Conservation (phyloP, 2,888 invertebrate species). For the Acronicta alni region DNA sequence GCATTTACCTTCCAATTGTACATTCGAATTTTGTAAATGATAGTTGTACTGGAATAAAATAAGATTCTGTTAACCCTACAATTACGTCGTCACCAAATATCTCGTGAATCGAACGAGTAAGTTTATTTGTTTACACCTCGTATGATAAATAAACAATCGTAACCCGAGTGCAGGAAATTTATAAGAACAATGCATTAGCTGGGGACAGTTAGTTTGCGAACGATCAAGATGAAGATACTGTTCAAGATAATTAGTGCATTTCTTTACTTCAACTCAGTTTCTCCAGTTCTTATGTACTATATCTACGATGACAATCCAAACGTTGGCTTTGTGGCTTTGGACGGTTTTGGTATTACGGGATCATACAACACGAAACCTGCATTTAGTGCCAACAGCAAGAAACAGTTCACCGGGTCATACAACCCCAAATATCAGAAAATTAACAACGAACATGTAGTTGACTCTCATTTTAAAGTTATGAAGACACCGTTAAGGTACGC, state of each 20-base stretch:
- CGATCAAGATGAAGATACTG: constrained; percentile 66
- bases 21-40: too few relatives aligned
- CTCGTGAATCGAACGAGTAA: constrained; percentile 24
- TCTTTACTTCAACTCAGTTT: constrained; percentile 58
- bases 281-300: constrained; percentile 63
- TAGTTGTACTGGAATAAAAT: background rate
- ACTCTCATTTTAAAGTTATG: constrained; percentile 68
- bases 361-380: constrained; percentile 52
- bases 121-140: constrained; percentile 65
- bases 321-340: constrained; percentile 62
- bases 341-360: constrained; percentile 42
- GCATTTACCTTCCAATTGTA: too few relatives aligned
- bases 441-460: constrained; percentile 63
- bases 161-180: constrained; percentile 55
- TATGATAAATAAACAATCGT: constrained; percentile 59
- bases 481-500: constrained; percentile 49
- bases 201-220: constrained; percentile 53
- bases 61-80: constrained; percentile 40
- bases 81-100: constrained; percentile 5
- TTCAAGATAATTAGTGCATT: constrained; percentile 56
- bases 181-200: constrained; percentile 62
- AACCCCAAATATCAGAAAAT: constrained; percentile 56
- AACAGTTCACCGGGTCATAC: constrained; percentile 59
- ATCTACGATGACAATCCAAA: constrained; percentile 67
- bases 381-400: constrained; percentile 53